phyloP scores from a whole-genome alignment of 1,140 invertebrate species.

The Rhynchophorus ferrugineus region DNA sequence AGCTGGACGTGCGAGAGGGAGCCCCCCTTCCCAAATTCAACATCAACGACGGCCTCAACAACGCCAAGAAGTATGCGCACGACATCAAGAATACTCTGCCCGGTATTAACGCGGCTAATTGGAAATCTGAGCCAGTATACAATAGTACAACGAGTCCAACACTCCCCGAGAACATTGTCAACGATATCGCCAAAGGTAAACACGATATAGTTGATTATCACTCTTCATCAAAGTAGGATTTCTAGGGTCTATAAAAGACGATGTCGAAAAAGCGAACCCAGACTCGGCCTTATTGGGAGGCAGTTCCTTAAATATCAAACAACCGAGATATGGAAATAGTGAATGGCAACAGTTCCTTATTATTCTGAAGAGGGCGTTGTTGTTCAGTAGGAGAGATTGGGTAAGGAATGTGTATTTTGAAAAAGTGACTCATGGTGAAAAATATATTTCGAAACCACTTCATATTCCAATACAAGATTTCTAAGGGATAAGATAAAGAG shows the following conservation, averaged over 20 bases:
- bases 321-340: constrained; percentile 65
- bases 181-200: constrained; percentile 65
- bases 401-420: constrained; percentile 43
- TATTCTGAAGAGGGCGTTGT: constrained; percentile 65
- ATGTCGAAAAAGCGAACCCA: constrained; percentile 54
- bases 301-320: constrained; percentile 46
- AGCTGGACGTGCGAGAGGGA: constrained; percentile 63
- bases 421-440: not conserved
- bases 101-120: constrained; percentile 54
- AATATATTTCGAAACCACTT: not conserved
- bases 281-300: constrained; percentile 61
- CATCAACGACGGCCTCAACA: constrained; percentile 55
- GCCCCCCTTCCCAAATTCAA: constrained; percentile 52
- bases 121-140: constrained; percentile 17
- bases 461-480: too few species aligned
- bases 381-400: constrained; percentile 79
- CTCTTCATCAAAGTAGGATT: not conserved
- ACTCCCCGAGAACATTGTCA: constrained; percentile 49
- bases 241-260: constrained; percentile 27
- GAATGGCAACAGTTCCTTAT: constrained; percentile 75
- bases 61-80: constrained; percentile 49
- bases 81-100: constrained; percentile 44
- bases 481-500: too few species aligned
- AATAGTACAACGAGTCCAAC: constrained; percentile 8
- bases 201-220: constrained; percentile 2